These are phyloP conservation scores for Solenodon paradoxus DNA, from an alignment of 2,113 vertebrate genomes.

Conservation along the genomic window DNA sequence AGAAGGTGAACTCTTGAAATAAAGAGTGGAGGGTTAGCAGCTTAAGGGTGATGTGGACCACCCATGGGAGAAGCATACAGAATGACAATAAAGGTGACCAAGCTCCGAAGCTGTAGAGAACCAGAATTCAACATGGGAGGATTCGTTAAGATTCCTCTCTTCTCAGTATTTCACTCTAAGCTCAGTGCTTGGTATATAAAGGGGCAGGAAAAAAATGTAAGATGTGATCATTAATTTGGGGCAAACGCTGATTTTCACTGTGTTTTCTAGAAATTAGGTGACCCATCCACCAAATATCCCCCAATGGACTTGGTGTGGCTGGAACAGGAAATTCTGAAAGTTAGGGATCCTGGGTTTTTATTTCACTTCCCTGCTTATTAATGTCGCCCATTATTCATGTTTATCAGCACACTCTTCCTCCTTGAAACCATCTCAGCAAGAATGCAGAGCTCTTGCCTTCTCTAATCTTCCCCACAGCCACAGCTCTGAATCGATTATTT, in stretches of 20 bases:
- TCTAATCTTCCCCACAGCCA: background rate
- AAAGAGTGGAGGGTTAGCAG: background rate
- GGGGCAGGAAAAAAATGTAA: background rate
- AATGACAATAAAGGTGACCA: no score
- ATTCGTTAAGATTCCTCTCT: background rate
- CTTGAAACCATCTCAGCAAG: background rate
- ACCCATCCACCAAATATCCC: background rate
- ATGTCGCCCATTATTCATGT: accelerated
- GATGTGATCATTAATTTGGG: background rate
- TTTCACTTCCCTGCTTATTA: background rate
- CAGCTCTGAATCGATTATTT: background rate
- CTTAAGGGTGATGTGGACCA: background rate
- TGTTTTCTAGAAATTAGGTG: background rate
- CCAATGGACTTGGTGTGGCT: background rate
- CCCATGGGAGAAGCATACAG: background rate
- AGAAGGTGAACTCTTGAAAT: background rate
- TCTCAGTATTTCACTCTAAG: background rate
- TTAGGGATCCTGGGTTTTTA: no score
- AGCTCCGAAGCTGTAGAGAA: background rate
- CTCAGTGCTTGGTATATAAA: background rate
- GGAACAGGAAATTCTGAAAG: background rate
- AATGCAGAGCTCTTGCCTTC: accelerated
- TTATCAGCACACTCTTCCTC: background rate
- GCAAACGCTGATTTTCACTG: background rate
- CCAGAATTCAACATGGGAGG: background rate